Evolutionary conservation across 2,113 vertebrate species (phyloP).

Genomic region (Telmatochromis brachygnathus): DNA sequence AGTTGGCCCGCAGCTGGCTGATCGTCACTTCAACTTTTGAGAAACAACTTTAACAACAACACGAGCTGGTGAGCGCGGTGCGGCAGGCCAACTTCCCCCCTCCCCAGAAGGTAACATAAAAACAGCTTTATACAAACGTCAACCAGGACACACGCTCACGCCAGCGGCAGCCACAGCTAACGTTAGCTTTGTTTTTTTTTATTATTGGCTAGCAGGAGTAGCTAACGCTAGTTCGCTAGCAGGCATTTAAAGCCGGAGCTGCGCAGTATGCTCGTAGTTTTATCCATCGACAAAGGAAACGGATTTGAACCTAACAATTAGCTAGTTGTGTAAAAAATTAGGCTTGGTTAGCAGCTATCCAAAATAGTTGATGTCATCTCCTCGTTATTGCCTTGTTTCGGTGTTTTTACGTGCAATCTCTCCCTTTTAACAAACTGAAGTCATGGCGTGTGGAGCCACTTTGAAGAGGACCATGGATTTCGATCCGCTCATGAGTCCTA

Average conservation of each 20-base stretch:
- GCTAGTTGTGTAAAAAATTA: neutral
- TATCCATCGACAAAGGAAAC: neutral
- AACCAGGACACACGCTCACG: neutral
- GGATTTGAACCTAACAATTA: neutral
- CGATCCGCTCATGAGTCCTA: constrained; percentile 87
- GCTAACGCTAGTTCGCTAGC: constrained; percentile 45
- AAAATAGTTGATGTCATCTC: neutral
- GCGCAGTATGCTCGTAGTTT: constrained; percentile 13
- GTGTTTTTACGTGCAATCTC: neutral
- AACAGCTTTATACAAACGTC: neutral
- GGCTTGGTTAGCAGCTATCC: neutral
- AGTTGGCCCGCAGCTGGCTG: constrained; percentile 34
- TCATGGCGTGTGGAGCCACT: constrained; percentile 96
- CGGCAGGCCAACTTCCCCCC: neutral
- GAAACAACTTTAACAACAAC: constrained; percentile 32
- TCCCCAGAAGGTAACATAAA: constrained; percentile 23
- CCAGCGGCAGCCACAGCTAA: constrained; percentile 10
- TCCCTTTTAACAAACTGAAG: constrained; percentile 19
- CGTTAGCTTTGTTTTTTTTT: constrained; percentile 65
- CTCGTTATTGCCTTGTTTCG: constrained; percentile 1
- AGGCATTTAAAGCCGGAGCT: constrained; percentile 26
- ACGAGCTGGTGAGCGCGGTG: neutral
- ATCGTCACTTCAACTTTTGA: constrained; percentile 46
- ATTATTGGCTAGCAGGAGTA: constrained; percentile 9
- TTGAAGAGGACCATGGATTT: constrained; percentile 98